Percentiles rank a stretch among this genome's conserved stretches.
Conservation (phyloP, 64 coral and sea anemone species). For the Exaiptasia diaphana region DNA sequence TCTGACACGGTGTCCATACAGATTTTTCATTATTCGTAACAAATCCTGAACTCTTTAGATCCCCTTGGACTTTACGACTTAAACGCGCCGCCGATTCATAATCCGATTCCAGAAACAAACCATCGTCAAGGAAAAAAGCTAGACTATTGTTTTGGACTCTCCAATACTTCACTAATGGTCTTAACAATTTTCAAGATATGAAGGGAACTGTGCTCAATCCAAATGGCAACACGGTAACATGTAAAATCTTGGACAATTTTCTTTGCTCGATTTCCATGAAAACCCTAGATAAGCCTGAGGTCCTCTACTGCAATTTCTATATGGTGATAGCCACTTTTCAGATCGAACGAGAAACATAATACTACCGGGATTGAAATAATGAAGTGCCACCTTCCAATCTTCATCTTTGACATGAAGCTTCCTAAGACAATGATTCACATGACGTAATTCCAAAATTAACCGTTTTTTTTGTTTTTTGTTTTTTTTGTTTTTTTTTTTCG, state of each 20-base stretch:
- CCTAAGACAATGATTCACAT: conserved; percentile 15
- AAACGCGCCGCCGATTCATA: not conserved
- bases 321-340: conserved; percentile 17
- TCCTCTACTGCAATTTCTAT: not conserved
- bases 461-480: too few relatives aligned
- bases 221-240: not conserved
- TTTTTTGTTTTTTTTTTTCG: too few relatives aligned
- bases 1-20: not conserved
- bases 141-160: not conserved
- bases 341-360: conserved; percentile 2
- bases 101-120: not conserved
- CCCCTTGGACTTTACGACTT: not conserved
- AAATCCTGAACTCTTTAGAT: not conserved
- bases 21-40: conserved; percentile 8
- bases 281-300: not conserved
- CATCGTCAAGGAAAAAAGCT: conserved; percentile 14
- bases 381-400: conserved; percentile 12
- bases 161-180: not conserved
- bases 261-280: not conserved
- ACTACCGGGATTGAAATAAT: not conserved
- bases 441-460: conserved; percentile 14
- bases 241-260: not conserved
- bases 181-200: not conserved
- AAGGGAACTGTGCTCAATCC: not conserved
- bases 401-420: conserved; percentile 28